phyloP scores from a whole-genome alignment of 2,797 vertebrate species.

The Lycodopsis pacificus region DNA sequence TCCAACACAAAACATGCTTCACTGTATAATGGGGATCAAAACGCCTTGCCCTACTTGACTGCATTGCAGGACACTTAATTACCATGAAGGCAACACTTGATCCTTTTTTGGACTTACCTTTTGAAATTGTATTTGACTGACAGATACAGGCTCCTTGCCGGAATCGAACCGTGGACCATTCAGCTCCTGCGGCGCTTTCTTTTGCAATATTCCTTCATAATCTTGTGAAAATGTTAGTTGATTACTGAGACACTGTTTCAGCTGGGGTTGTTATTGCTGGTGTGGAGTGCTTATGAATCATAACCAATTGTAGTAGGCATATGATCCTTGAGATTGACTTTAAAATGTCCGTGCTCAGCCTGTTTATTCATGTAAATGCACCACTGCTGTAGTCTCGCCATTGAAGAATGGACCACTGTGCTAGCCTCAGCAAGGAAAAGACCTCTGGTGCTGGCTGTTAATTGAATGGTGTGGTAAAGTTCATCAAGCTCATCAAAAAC shows the following conservation, averaged over 20 bases:
- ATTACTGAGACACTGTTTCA: not conserved
- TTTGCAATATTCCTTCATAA: not conserved
- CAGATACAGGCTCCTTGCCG: too few relatives aligned
- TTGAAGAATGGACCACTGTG: not conserved
- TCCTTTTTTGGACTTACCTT: too few relatives aligned
- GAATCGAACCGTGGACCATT: not conserved
- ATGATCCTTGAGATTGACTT: not conserved
- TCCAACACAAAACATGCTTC: too few relatives aligned
- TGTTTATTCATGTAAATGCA: not conserved
- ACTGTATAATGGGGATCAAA: too few relatives aligned
- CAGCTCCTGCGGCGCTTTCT: not conserved
- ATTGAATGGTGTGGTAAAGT: not conserved
- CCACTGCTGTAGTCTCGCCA: not conserved
- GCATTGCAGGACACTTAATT: too few relatives aligned
- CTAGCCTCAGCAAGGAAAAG: not conserved
- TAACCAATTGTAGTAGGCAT: not conserved
- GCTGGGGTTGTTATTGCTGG: too few relatives aligned
- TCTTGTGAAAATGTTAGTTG: not conserved
- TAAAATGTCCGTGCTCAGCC: not conserved
- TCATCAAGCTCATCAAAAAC: not conserved
- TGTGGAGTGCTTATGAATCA: too few relatives aligned
- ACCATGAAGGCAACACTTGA: too few relatives aligned
- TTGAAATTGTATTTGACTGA: too few relatives aligned
- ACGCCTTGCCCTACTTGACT: too few relatives aligned
- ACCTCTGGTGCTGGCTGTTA: not conserved